Evolutionary conservation across 2,113 vertebrate species (phyloP).

Genomic region (Loxodonta africana): DNA sequence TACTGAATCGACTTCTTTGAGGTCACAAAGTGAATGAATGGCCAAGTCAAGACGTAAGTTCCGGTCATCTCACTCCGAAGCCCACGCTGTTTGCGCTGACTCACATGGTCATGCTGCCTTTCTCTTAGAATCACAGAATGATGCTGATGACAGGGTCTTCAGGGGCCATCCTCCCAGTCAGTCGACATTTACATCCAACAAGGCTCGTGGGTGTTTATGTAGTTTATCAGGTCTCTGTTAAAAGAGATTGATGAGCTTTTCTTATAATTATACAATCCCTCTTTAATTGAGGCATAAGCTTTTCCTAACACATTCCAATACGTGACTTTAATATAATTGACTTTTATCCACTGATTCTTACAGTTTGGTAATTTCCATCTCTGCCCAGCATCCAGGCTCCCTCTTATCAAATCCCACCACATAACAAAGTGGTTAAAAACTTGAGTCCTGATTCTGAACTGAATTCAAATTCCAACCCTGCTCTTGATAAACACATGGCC

Average conservation of each 20-base stretch:
- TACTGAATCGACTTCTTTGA: constrained; percentile 5
- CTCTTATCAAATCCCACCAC: background rate
- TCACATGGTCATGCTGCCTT: background rate
- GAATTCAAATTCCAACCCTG: background rate
- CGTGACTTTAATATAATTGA: background rate
- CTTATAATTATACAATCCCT: background rate
- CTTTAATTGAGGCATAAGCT: background rate
- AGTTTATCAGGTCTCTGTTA: background rate
- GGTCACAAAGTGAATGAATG: background rate
- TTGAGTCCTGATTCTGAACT: background rate
- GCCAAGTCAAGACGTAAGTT: background rate
- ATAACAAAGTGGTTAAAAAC: background rate
- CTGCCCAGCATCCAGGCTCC: background rate
- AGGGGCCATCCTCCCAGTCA: background rate
- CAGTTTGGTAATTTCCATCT: constrained; percentile 16
- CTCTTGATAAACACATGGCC: background rate
- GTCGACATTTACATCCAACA: background rate
- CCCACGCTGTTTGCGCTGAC: background rate
- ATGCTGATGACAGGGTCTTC: background rate
- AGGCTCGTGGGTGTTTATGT: background rate
- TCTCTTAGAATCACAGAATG: background rate
- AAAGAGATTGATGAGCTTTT: background rate
- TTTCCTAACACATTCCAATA: constrained; percentile 40
- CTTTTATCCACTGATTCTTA: background rate
- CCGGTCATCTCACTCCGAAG: background rate